phyloP scores from a whole-genome alignment of 2,113 vertebrate genomes.

The Rhinolophus sinicus region DNA sequence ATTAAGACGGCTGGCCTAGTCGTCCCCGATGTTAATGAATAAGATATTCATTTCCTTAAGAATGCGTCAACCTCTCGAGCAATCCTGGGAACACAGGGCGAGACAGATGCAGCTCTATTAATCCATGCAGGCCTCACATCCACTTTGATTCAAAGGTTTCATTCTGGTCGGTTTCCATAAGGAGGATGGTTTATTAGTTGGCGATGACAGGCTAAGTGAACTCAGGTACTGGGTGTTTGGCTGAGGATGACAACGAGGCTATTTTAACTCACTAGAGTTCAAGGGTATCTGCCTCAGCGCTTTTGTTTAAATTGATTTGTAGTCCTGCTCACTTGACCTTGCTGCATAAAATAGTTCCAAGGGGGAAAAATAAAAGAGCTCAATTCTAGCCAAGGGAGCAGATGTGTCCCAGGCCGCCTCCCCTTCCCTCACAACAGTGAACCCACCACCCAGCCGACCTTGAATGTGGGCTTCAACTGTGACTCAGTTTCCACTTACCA shows the following conservation, averaged over 20 bases:
- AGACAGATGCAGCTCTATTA: conserved; percentile 33
- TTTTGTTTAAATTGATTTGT: conserved; percentile 79
- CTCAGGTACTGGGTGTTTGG: conserved; percentile 46
- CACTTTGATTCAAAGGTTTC: conserved; percentile 56
- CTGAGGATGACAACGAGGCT: conserved; percentile 56
- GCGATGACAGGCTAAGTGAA: conserved; percentile 69
- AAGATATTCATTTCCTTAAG: conserved; percentile 51
- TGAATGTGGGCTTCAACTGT: not conserved
- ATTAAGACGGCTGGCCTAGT: not conserved
- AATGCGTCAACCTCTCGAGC: conserved; percentile 55
- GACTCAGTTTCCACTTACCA: not conserved
- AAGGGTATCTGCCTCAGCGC: conserved; percentile 70
- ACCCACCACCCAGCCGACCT: not conserved
- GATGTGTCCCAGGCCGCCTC: not conserved
- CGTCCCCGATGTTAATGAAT: not conserved
- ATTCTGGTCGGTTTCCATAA: conserved; percentile 69
- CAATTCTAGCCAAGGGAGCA: conserved; percentile 22
- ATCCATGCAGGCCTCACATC: conserved; percentile 26
- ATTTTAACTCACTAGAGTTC: conserved; percentile 73
- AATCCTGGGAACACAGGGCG: not conserved
- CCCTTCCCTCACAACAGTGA: not conserved
- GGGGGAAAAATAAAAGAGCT: not conserved
- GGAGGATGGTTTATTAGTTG: conserved; percentile 57
- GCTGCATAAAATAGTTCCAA: conserved; percentile 69
- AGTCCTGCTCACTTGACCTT: conserved; percentile 61